Evolutionary conservation across 2,888 invertebrate genomes (phyloP), one percentile per base, ranked within the genome.

Genomic region (Osedax frankpressi): DNA sequence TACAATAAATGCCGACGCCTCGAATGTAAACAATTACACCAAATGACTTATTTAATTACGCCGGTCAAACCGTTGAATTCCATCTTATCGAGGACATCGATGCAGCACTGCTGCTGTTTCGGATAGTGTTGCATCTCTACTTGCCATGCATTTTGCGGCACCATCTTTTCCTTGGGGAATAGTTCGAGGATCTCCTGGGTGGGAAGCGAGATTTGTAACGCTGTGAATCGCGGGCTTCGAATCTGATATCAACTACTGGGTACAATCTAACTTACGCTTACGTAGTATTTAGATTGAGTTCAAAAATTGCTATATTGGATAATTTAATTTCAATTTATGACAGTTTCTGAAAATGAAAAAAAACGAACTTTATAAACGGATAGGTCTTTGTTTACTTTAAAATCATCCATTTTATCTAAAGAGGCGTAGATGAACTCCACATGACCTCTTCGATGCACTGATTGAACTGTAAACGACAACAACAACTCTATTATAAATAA

Each of bases 371-470:
- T 96, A 82, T 96, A 96, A 0, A 89, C 89, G 1, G 82, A 81
- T 30, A 86, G 73, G 77, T 86, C 95, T 81, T 90, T 90, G 73
- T 93, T 89, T 0, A 95, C 93, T 0, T 91, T 92, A 84, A 91
- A 96, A 74, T 90, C 90, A 77, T 92, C 89, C 92, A 98, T 92
- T 80, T 91, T 88, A 73, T 89, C 89, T 76, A 97, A 84, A 0
- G 95, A 94, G 0, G 92, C 89, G 82, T 92, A 90, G 79, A 98
- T 93, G 84, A 98, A 99, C 80, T 95, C 94, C 0, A 94, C 92
- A 83, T 94, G 93, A 65, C 93, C 94, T 75, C 91, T 87, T 76
- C 91, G 87, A 79, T 90, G 88, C 0, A 87, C 87, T 78, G 90
- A 89, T 63, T 88, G 87, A 29, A 28, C 44, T n/a, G 25, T 3